phyloP scores from a whole-genome alignment of 37 sponge, comb jelly and placozoan genomes.

The Chondrilla cf. caribensis region DNA sequence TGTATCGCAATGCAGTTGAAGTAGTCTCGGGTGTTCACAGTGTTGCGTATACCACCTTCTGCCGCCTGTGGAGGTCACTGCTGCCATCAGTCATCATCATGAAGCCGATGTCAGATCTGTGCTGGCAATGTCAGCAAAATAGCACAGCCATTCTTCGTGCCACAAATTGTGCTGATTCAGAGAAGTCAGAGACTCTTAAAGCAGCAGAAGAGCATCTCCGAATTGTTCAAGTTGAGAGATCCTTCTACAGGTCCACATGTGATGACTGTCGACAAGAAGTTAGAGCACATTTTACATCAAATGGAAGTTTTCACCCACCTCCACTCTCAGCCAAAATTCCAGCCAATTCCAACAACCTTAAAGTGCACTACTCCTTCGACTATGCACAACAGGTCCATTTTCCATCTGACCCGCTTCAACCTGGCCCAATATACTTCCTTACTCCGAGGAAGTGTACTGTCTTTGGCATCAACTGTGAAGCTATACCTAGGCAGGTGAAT shows the following conservation, averaged over 20 bases:
- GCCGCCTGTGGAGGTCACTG: not conserved
- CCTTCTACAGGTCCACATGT: not conserved
- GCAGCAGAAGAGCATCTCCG: constrained; percentile 25
- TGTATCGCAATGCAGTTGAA: not conserved
- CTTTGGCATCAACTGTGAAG: constrained; percentile 64
- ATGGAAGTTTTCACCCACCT: not conserved
- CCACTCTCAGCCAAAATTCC: not conserved
- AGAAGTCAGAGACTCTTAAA: constrained; percentile 1
- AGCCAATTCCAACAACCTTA: constrained; percentile 16
- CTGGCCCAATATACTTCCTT: constrained; percentile 21
- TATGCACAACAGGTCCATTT: constrained; percentile 8
- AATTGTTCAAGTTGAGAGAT: constrained; percentile 13
- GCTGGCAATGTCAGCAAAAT: constrained; percentile 39
- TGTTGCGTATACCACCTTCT: not conserved
- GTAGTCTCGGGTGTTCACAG: not conserved
- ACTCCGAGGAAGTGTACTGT: constrained; percentile 62
- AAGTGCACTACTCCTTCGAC: constrained; percentile 50
- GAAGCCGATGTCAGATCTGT: constrained; percentile 37
- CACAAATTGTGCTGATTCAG: constrained; percentile 5
- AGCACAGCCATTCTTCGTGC: constrained; percentile 7
- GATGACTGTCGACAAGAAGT: not conserved
- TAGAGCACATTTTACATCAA: not conserved
- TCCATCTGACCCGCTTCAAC: constrained; percentile 22
- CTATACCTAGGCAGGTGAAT: constrained; percentile 44
- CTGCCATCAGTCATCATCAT: not conserved